Evolutionary conservation across 2,113 vertebrate species (phyloP), one percentile per base, ranked within the genome.

Genomic region (Nycticryphes semicollaris): DNA sequence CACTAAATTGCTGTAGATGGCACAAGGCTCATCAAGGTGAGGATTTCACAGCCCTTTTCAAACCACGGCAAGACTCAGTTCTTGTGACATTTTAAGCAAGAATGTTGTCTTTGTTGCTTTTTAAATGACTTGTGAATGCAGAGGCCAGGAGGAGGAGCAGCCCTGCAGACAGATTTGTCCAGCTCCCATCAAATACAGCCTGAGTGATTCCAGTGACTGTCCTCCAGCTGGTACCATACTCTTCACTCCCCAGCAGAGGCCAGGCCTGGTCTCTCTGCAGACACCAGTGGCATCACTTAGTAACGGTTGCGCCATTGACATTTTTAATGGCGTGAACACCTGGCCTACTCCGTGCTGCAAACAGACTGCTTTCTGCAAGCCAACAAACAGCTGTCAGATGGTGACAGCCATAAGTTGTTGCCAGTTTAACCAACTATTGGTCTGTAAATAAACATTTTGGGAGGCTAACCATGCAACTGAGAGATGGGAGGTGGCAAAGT

Each of bases 181-280:
- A 14, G 11, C 14, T 81, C 68, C 45, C 22, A 41, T 8, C 56
- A 68, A 28, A 39, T 21, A 30, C 3, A 33, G 39, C 30, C 39
- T 17, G 27, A 43, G 13, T 12, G 14, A 13, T 21, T 35, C 25
- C 21, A 10, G 3, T 3, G 22, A 14, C 22, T 0, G 0, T 62
- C 48, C 14, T 48, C 64, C 0, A 25, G 21, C 76, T 64, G 66
- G 41, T 16, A 14, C 41, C 45, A 19, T 2, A 5, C 20, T 35
- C 30, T 22, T 45, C 35, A 2, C 18, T 33, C 28, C 18, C 39
- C 17, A 7, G 8, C 30, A 15, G 20, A 9, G 45, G 12, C 47
- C 62, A 86, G 53, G 41, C 10, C 23, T 25, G 53, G 31, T 22
- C 23, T 41, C 54, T 37, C 64, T 16, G 30, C 64, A 77, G 53